Evolutionary conservation across 2,888 invertebrate genomes (phyloP).

Genomic region (Drosophila anomalata): DNA sequence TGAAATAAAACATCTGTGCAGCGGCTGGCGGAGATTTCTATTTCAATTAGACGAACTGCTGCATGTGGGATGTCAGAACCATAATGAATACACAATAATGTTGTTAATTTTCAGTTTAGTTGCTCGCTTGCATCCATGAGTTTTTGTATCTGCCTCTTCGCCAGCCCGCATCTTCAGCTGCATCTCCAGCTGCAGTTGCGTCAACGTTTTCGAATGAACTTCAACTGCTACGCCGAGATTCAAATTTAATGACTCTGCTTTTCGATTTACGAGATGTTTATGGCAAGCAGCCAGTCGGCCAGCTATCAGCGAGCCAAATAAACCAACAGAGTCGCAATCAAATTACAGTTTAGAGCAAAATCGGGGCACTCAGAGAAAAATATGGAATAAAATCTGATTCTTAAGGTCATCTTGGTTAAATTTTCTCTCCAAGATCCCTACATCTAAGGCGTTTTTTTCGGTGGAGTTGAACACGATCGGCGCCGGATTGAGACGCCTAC

Average conservation of each 20-base stretch:
- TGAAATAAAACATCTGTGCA: slow-evolving; percentile 70
- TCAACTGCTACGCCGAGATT: slow-evolving; percentile 42
- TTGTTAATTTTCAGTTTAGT: slow-evolving; percentile 61
- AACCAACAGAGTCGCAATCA: slow-evolving; percentile 45
- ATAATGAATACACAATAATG: slow-evolving; percentile 75
- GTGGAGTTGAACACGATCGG: slow-evolving; percentile 10
- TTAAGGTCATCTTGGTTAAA: too few relatives aligned
- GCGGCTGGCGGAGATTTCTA: slow-evolving; percentile 59
- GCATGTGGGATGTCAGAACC: slow-evolving; percentile 61
- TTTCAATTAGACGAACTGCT: slow-evolving; percentile 61
- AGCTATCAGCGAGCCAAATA: slow-evolving; percentile 35
- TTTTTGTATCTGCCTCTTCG: slow-evolving; percentile 22
- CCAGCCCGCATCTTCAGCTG: slow-evolving; percentile 60
- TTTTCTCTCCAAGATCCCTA: too few relatives aligned
- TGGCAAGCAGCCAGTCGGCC: slow-evolving; percentile 43
- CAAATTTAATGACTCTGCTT: slow-evolving; percentile 60
- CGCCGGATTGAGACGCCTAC: slow-evolving; percentile 32
- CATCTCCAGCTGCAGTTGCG: slow-evolving; percentile 50
- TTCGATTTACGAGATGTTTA: slow-evolving; percentile 67
- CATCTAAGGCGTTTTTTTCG: not conserved
- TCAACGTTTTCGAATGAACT: slow-evolving; percentile 55
- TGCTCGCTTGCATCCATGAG: slow-evolving; percentile 23
- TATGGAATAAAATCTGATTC: too few relatives aligned
- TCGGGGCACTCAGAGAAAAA: slow-evolving; percentile 1
- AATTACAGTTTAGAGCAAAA: slow-evolving; percentile 42